A percentile compares a stretch with the other conserved stretches of the same genome.
Conservation (phyloP, 2,888 invertebrate species). For the Hirtodrosophila confusa region DNA sequence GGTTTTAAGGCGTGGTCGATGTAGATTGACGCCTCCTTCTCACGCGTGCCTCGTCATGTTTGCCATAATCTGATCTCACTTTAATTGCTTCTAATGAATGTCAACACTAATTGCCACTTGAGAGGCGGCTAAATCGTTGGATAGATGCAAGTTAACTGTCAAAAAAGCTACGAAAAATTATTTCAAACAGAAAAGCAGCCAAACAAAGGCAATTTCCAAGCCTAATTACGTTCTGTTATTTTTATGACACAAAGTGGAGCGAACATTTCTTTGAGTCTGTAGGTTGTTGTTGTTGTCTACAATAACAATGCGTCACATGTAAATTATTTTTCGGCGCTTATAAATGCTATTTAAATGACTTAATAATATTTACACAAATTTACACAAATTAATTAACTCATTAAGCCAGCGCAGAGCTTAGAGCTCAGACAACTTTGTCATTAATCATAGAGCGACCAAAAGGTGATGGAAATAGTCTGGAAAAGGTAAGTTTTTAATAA, state of each 20-base stretch:
- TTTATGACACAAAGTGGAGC: slow-evolving; percentile 7
- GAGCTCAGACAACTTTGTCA: slow-evolving; percentile 9
- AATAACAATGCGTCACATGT: slow-evolving; percentile 34
- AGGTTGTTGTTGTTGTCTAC: slow-evolving; percentile 12
- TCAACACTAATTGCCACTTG: slow-evolving; percentile 75
- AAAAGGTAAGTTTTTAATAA: neutral
- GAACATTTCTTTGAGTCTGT: slow-evolving; percentile 1
- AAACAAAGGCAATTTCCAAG: slow-evolving; percentile 40
- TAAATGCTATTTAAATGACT: slow-evolving; percentile 40
- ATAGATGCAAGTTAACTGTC: slow-evolving; percentile 32
- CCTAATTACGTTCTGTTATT: slow-evolving; percentile 43
- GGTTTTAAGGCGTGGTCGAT: slow-evolving; percentile 46
- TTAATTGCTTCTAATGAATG: slow-evolving; percentile 76
- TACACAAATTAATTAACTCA: slow-evolving; percentile 58
- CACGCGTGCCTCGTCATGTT: slow-evolving; percentile 63
- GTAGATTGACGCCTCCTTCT: slow-evolving; percentile 39
- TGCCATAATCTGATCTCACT: slow-evolving; percentile 70
- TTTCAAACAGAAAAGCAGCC: slow-evolving; percentile 24
- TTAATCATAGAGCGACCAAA: slow-evolving; percentile 20
- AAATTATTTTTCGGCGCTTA: slow-evolving; percentile 18
- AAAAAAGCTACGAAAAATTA: slow-evolving; percentile 31
- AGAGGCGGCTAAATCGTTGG: slow-evolving; percentile 40
- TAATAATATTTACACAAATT: slow-evolving; percentile 49
- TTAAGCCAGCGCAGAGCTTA: slow-evolving; percentile 25
- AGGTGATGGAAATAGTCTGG: neutral